Base-by-base conservation (phyloP, 1,140 invertebrate genomes). In the Hycleus phaleratus region DNA sequence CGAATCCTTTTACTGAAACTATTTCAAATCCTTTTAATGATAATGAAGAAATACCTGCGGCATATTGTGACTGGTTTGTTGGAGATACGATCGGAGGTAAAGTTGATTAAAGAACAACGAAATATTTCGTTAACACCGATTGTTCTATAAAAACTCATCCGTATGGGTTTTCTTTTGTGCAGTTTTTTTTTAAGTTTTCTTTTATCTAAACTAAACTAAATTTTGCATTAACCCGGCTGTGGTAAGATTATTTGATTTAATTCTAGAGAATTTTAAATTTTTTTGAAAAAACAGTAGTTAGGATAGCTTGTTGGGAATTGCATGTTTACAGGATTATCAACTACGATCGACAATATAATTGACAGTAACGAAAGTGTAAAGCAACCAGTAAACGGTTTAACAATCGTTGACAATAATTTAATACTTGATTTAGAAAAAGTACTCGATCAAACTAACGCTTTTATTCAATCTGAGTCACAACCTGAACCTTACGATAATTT, bases 261-360 rank as follows among this genome's bases (percentile, higher is more conserved):
- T 8, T 40, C 5, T 25, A 39, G 39, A 50, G 32, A 26, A 9
- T 40, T 40, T 40, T 50, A 18, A 47, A 47, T 26, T 18, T 47
- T 24, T 47, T 12, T 47, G 46, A 26, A 26, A 6, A 18, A 43
- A 8, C 39, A 61, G 67, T 71, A 70, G 70, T 67, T 73, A 70
- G 66, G 63, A 65, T 66, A 65, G 70, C 69, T 73, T 72, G 68
- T 73, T 72, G 68, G 71, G 72, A 63, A 67, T 58, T 68, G 72
- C 72, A 73, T 73, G 72, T 74, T 72, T 74, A 58, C 72, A 74
- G 72, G 71, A 72, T 68, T 63, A 67, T 58, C 69, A 65, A 72
- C 70, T 44, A 62, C 71, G 66, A 67, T 66, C 51, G 58, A 65
- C 62, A 64, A 65, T 66, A 61, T 63, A 68, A 67, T 18, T 18